Evolutionary conservation across 2,113 vertebrate genomes (phyloP).

Genomic region (Etheostoma cragini): DNA sequence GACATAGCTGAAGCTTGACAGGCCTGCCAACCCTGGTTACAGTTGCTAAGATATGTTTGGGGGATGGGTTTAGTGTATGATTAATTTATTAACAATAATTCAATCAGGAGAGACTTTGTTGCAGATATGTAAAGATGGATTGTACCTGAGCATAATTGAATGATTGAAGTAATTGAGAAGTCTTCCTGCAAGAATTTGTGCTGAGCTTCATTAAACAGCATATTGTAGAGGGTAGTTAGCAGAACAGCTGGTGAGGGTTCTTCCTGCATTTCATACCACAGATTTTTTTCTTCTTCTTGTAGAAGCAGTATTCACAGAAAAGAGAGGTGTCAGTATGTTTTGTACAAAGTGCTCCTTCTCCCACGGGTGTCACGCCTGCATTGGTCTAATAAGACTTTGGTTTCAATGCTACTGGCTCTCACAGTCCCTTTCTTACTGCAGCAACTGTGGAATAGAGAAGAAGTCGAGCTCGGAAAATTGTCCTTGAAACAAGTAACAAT

Average conservation of each 20-base stretch:
- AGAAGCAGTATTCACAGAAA: slow-evolving; percentile 12
- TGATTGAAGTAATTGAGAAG: too few species aligned
- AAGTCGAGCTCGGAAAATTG: slow-evolving; percentile 54
- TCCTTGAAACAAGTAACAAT: slow-evolving; percentile 83
- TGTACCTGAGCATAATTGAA: too few species aligned
- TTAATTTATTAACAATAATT: slow-evolving; percentile 19
- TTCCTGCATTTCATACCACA: background rate
- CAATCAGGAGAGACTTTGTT: background rate
- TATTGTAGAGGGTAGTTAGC: background rate
- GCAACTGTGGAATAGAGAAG: slow-evolving; percentile 13
- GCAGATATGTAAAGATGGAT: too few species aligned
- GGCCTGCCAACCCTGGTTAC: background rate
- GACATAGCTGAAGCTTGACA: background rate
- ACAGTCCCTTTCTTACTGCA: slow-evolving; percentile 15
- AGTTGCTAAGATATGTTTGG: background rate
- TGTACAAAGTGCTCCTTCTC: slow-evolving; percentile 33
- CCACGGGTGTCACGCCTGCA: slow-evolving; percentile 16
- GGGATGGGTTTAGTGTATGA: background rate
- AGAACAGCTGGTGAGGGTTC: background rate
- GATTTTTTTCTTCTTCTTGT: background rate
- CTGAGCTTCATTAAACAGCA: background rate
- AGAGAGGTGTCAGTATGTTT: slow-evolving; percentile 30
- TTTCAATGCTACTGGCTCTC: slow-evolving; percentile 43
- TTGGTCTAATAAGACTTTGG: slow-evolving; percentile 39
- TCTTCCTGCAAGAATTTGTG: too few species aligned